Evolutionary conservation across 2,113 vertebrate species (phyloP).

Genomic region (Catagonus wagneri): DNA sequence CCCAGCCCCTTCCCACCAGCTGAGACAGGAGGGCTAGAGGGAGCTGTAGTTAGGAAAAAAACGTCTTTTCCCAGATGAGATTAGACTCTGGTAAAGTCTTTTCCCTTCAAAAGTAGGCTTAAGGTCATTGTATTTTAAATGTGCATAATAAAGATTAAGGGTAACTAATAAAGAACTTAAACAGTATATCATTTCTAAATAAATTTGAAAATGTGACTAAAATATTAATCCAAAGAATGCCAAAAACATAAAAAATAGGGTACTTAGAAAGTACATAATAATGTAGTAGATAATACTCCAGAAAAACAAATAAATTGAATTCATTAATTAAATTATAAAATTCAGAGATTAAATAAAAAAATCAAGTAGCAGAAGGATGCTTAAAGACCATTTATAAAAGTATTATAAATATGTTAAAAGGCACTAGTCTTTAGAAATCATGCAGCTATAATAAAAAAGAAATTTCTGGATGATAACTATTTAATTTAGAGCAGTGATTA

Average conservation of each 20-base stretch:
- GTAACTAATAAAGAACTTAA: background rate
- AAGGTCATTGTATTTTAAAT: background rate
- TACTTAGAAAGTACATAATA: background rate
- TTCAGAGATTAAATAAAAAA: background rate
- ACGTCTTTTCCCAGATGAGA: background rate
- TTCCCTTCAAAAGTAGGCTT: background rate
- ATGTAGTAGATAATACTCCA: background rate
- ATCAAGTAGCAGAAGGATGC: background rate
- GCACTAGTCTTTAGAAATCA: background rate
- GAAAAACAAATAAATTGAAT: background rate
- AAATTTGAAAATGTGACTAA: background rate
- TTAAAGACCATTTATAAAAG: background rate
- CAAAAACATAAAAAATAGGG: background rate
- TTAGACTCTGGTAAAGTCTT: background rate
- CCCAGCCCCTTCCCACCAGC: fast-evolving
- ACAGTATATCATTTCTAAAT: background rate
- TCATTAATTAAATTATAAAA: background rate
- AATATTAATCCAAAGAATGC: background rate
- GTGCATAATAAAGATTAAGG: constrained; percentile 26
- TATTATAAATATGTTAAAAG: background rate
- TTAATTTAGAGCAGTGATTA: background rate
- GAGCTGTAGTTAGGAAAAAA: background rate
- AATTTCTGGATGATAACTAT: background rate
- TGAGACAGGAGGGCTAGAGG: background rate
- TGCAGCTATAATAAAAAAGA: background rate